Evolutionary conservation across 2,888 invertebrate genomes (phyloP).

Genomic region (Glyphotaelius pellucidus): DNA sequence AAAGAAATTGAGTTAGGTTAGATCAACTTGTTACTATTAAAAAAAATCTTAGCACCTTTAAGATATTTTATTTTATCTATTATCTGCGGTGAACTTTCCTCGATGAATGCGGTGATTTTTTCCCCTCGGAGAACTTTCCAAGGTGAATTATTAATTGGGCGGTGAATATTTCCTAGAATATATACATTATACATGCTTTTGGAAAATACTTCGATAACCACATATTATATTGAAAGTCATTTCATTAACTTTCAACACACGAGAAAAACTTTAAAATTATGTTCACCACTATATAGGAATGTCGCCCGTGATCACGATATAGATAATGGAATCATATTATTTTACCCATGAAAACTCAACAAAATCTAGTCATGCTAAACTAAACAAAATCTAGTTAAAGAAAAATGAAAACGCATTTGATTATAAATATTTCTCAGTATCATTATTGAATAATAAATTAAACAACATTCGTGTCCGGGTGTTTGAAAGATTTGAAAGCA

Average conservation of each 20-base stretch:
- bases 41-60: too few relatives aligned
- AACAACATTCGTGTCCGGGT: not conserved
- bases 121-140: too few relatives aligned
- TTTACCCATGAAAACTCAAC: not conserved
- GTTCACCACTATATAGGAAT: not conserved
- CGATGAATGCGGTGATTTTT: too few relatives aligned
- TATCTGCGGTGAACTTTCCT: too few relatives aligned
- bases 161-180: too few relatives aligned
- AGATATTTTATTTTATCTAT: too few relatives aligned
- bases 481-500: too few relatives aligned
- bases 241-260: not conserved
- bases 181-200: not conserved
- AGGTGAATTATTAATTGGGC: too few relatives aligned
- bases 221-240: not conserved
- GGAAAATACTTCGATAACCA: not conserved
- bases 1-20: too few relatives aligned
- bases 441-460: not conserved
- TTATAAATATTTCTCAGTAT: not conserved
- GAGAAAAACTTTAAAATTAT: not conserved
- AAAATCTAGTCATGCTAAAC: not conserved
- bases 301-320: not conserved
- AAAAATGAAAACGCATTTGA: not conserved
- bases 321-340: not conserved
- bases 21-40: too few relatives aligned
- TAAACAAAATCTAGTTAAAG: not conserved